Base-by-base conservation (phyloP, 2,888 invertebrate species). In the Scaptomyza caliginosa region DNA sequence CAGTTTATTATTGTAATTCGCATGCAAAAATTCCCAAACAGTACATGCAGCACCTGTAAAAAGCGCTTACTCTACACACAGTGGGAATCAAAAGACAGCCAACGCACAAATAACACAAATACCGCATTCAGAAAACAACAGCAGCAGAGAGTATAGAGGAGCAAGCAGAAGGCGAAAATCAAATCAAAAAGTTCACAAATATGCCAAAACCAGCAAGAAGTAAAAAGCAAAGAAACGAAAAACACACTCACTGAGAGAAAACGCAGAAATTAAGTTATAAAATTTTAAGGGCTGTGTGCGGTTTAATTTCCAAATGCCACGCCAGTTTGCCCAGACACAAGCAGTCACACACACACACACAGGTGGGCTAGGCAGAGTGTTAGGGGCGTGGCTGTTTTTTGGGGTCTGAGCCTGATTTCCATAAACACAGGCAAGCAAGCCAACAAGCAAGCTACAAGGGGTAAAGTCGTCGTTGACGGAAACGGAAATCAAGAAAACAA, bases 141-240 rank as follows among this genome's bases (percentile, higher is more conserved):
- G 45, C 3, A 45, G 70, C 70, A 39, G 72, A 39, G 72, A 57
- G 68, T 58, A 67, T 34, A 17, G 26, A 52, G 40, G 26, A 55
- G 40, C 43, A 58, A 59, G 51, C 36, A 50, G 45, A 46, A 63
- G 74, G 36, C 64, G 46, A 69, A 84, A 81, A 83, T 81, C 84
- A 81, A 86, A 86, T 86, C 86, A 86, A 86, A 84, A 86, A 86
- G 72, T 84, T 81, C 86, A 80, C 81, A 86, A 86, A 81, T 77
- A 81, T 86, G 66, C 86, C 86, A 86, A 77, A 70, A 70, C 42
- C 60, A 57, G 60, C 62, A 45, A 21, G 13, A 10, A 24, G 21
- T 1, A 19, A 45, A 10, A 13, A 30, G 8, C 2, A n/a, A 36
- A 52, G 46, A 50, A 52, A 3, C 21, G 6, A 19, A 23, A 13